A percentile compares a stretch with the other conserved stretches of the same genome.
Conservation (phyloP, 2,113 vertebrate genomes). For the Equus przewalskii region DNA sequence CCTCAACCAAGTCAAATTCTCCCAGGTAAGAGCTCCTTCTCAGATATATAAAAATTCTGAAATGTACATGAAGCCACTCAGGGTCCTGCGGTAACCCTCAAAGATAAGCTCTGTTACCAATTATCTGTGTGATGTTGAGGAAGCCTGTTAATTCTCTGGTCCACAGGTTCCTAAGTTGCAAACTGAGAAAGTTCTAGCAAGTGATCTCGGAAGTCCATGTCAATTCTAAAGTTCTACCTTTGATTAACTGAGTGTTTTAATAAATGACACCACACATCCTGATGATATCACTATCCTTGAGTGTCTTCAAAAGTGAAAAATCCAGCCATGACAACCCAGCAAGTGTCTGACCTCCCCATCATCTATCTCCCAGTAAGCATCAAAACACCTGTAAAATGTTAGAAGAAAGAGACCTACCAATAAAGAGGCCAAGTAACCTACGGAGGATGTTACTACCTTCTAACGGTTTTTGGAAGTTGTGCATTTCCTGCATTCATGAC, state of each 20-base stretch:
- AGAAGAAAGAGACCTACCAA: not conserved
- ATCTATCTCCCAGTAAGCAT: not conserved
- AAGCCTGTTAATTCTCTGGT: not conserved
- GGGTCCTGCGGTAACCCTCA: not conserved
- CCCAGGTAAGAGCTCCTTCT: not conserved
- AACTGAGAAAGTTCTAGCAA: conserved; percentile 25
- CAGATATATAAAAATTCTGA: not conserved
- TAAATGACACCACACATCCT: not conserved
- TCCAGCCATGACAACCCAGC: not conserved
- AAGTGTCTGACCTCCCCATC: not conserved
- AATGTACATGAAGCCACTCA: not conserved
- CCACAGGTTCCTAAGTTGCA: not conserved
- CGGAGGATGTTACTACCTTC: rapidly evolving
- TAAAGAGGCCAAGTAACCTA: not conserved
- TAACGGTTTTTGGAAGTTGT: not conserved
- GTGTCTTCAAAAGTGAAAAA: conserved; percentile 45
- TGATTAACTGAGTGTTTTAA: not conserved
- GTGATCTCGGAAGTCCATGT: not conserved
- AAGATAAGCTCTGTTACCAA: not conserved
- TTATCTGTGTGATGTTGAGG: not conserved
- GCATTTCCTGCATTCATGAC: not conserved
- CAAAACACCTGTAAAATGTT: not conserved
- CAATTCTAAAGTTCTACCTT: not conserved
- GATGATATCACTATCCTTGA: not conserved
- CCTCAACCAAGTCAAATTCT: not conserved